Conservation (phyloP, 2,888 invertebrate genomes). For the Scaptomyza polygonia region DNA sequence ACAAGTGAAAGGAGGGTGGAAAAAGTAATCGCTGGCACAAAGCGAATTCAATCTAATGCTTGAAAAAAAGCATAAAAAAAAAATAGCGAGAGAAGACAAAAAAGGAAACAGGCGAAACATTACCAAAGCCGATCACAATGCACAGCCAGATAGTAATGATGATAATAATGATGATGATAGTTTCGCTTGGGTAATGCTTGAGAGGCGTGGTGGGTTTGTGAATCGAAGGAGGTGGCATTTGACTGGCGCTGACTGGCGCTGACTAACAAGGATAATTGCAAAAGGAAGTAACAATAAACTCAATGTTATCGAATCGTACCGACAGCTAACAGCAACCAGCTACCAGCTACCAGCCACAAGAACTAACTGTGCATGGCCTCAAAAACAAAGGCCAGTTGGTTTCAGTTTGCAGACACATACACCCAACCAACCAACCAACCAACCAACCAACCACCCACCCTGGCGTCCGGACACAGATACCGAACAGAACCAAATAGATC, state of each 20-base stretch:
- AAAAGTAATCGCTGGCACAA: conserved; percentile 8
- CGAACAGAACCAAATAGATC: conserved; percentile 4
- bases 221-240: conserved; percentile 20
- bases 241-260: conserved; percentile 36
- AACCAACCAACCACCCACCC: too few relatives aligned
- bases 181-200: conserved; percentile 20
- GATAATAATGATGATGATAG: conserved; percentile 40
- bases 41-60: conserved; percentile 42
- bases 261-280: conserved; percentile 77
- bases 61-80: conserved; percentile 22
- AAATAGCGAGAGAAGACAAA: not conserved
- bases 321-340: conserved; percentile 15
- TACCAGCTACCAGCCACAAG: conserved; percentile 25
- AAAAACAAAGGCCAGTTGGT: conserved; percentile 28
- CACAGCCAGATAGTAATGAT: conserved; percentile 13
- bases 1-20: not conserved
- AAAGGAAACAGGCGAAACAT: conserved; percentile 1
- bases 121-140: conserved; percentile 17
- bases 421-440: too few relatives aligned
- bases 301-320: conserved; percentile 70
- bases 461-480: conserved; percentile 27
- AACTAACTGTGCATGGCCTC: conserved; percentile 17
- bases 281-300: conserved; percentile 77
- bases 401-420: conserved; percentile 6
- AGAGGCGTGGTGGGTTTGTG: not conserved